A percentile compares a stretch with the other conserved stretches of the same genome.
phyloP scores from a whole-genome alignment of 53 echinoderm and acorn worm species.

The Echinometra lucunter region DNA sequence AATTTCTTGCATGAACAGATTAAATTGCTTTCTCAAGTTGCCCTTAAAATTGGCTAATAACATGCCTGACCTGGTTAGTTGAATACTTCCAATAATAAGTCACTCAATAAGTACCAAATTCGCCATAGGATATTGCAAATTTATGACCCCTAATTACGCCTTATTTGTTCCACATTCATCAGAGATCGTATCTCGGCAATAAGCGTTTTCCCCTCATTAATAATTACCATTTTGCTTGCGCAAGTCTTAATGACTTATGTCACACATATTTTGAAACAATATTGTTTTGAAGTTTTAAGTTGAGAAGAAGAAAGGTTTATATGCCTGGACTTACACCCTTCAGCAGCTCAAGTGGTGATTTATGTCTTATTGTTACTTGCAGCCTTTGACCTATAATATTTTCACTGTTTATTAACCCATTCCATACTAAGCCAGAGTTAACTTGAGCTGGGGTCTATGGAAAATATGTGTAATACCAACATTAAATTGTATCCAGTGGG shows the following conservation, averaged over 20 bases:
- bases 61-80: conserved; percentile 30
- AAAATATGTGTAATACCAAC: too few species aligned
- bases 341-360: background rate
- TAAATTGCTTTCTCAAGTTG: background rate
- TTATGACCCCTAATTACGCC: background rate
- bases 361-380: background rate
- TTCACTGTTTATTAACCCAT: too few species aligned
- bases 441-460: too few species aligned
- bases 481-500: too few species aligned
- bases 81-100: conserved; percentile 23
- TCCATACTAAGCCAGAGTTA: too few species aligned
- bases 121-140: conserved; percentile 20
- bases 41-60: conserved; percentile 35
- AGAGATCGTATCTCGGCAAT: background rate
- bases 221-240: background rate
- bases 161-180: background rate
- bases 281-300: background rate
- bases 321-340: background rate
- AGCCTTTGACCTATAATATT: background rate
- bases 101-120: conserved; percentile 2
- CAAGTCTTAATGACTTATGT: background rate
- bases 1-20: conserved; percentile 40
- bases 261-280: background rate
- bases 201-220: background rate
- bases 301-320: background rate